These are phyloP conservation scores for Apotomis turbidana DNA, from an alignment of 2,888 invertebrate species.

Conservation along the genomic window DNA sequence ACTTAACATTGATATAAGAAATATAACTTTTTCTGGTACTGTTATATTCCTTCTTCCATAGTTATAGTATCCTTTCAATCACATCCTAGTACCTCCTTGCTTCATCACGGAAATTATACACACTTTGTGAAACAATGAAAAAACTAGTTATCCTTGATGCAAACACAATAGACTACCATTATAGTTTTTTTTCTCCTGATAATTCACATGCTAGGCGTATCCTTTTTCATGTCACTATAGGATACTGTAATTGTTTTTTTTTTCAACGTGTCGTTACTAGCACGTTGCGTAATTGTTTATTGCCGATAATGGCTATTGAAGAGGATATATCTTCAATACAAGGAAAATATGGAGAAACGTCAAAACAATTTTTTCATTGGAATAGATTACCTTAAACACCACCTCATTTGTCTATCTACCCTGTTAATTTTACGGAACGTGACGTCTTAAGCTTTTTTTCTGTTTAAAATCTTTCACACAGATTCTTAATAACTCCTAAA, in stretches of 20 bases:
- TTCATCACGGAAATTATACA: constrained; percentile 69
- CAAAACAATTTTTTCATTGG: neutral
- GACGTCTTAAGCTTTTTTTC: neutral
- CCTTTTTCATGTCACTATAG: constrained; percentile 61
- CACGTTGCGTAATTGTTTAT: constrained; percentile 51
- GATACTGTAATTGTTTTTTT: constrained; percentile 51
- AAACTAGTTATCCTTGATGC: constrained; percentile 75
- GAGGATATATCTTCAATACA: neutral
- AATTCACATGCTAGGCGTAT: constrained; percentile 71
- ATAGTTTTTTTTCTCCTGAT: constrained; percentile 67
- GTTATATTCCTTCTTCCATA: constrained; percentile 11
- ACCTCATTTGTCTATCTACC: too few relatives aligned
- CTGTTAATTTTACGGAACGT: too few relatives aligned
- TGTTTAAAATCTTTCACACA: neutral
- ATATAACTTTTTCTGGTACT: neutral
- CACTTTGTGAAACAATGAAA: constrained; percentile 61
- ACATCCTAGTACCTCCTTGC: constrained; percentile 48
- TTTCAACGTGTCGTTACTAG: constrained; percentile 42
- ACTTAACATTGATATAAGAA: too few relatives aligned
- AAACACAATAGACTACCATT: constrained; percentile 71
- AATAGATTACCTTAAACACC: too few relatives aligned
- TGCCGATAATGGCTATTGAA: constrained; percentile 12
- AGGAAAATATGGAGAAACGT: constrained; percentile 1
- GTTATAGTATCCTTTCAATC: constrained; percentile 25
- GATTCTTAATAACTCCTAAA: constrained; percentile 7